These are phyloP conservation scores for Bicyclus anynana DNA, from an alignment of 1,140 invertebrate genomes.

Conservation along the genomic window DNA sequence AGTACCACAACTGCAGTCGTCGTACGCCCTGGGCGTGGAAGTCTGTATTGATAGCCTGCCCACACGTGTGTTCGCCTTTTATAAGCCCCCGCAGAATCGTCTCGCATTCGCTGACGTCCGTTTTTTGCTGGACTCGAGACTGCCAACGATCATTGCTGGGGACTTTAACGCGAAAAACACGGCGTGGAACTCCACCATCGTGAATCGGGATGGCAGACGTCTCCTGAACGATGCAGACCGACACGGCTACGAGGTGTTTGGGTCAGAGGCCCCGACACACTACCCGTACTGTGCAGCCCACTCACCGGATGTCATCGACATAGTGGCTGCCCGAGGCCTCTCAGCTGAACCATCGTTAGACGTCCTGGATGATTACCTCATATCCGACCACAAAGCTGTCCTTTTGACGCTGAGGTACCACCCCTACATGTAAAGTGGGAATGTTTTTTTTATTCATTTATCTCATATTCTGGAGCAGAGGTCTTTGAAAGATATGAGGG, in stretches of 20 bases:
- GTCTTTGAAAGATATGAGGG: too few species aligned
- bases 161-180: conserved; percentile 31
- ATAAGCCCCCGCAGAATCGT: not conserved
- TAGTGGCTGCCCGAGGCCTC: conserved; percentile 2
- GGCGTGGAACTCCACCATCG: conserved; percentile 23
- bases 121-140: conserved; percentile 2
- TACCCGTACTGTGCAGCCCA: not conserved
- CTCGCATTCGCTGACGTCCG: conserved; percentile 11
- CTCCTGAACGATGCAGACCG: conserved; percentile 19
- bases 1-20: not conserved
- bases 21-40: conserved; percentile 23
- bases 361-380: conserved; percentile 4
- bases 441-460: too few species aligned
- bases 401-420: not conserved
- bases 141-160: conserved; percentile 21
- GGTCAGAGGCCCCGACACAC: conserved; percentile 7
- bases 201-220: not conserved
- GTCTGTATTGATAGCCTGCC: not conserved
- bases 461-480: too few species aligned
- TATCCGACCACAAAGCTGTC: conserved; percentile 5
- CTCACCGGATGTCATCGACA: conserved; percentile 6
- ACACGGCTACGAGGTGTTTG: not conserved
- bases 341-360: not conserved
- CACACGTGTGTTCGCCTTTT: conserved; percentile 11
- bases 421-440: too few species aligned